Percentiles rank a stretch among this genome's conserved stretches.
These are phyloP conservation scores for Ricordea florida DNA, from an alignment of 92 coral and sea anemone genomes.

Conservation along the genomic window DNA sequence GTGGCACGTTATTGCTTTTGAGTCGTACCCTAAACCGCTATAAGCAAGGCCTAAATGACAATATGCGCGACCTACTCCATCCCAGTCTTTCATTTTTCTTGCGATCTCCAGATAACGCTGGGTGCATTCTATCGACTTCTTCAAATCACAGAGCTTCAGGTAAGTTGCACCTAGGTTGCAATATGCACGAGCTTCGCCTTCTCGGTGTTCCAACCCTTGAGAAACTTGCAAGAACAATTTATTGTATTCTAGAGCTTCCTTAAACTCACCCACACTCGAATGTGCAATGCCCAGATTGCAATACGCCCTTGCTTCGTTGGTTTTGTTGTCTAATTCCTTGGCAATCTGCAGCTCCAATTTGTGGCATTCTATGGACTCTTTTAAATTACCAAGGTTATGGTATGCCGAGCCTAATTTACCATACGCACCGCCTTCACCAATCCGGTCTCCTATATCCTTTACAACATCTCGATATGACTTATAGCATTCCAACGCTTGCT, in stretches of 20 bases:
- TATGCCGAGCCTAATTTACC: background rate
- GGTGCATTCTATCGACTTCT: no score
- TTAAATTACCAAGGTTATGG: background rate
- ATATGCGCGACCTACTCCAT: no score
- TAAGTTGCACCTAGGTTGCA: background rate
- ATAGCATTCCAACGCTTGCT: background rate
- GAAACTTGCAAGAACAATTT: no score
- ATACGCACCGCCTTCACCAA: background rate
- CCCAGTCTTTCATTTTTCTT: no score
- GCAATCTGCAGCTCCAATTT: background rate
- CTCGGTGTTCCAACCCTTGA: no score
- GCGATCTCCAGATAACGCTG: no score
- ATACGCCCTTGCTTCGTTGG: background rate
- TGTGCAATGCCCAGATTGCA: background rate
- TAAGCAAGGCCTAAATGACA: no score
- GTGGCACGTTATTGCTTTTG: no score
- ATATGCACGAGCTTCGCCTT: no score
- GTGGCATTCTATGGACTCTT: background rate
- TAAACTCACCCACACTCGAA: background rate
- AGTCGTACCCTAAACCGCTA: no score
- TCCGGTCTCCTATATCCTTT: background rate
- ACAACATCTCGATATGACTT: background rate
- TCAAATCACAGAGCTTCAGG: no score
- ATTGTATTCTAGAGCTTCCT: background rate
- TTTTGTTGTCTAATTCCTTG: background rate